Evolutionary conservation across 2,888 invertebrate species (phyloP), one percentile per base, ranked within the genome.

Genomic region (Cyaniris semiargus): DNA sequence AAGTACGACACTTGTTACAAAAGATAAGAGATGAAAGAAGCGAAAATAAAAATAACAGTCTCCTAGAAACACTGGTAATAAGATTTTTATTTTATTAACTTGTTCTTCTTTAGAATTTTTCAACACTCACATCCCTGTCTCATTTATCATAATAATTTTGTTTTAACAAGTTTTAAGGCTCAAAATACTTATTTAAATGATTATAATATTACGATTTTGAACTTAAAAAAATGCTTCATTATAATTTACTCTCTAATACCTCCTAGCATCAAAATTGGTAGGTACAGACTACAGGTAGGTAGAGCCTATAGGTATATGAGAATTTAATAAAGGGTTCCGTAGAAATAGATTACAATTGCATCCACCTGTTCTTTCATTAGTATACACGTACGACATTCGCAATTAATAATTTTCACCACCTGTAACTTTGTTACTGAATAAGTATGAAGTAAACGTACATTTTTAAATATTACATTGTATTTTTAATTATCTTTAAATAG

Each of bases 1-100:
- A 60, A 23, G 60, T 60, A 48, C 44, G 72, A 27, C 23, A 72
- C 72, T 72, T 72, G 48, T 72, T 21, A 72, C 72, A 70, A 70
- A 70, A 34, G 48, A 72, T 44, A 44, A 38, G 72, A 72, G 48
- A 15, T 4, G 23, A 72, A 44, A 48, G 72, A 72, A 72, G 21
- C 48, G 15, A 21, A 44, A 72, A 72, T 72, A 72, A 72, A 71
- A 48, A 6, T 48, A 72, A 72, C 21, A 48, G 23, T 15, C 13
- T 72, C 34, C 34, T 38, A 71, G 38, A 38, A 71, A 71, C 38
- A 71, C 27, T 72, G 21, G 44, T 72, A 44, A 72, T 72, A 72
- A 72, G 72, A 48, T 72, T 48, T 44, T 60, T 60, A 23, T 60
- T 60, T 60, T 60, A 60, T 60, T 60, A 4, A 72, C 72, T 44